Evolutionary conservation across 2,888 invertebrate genomes (phyloP), one percentile per base, ranked within the genome.

Genomic region (Rotaria socialis): DNA sequence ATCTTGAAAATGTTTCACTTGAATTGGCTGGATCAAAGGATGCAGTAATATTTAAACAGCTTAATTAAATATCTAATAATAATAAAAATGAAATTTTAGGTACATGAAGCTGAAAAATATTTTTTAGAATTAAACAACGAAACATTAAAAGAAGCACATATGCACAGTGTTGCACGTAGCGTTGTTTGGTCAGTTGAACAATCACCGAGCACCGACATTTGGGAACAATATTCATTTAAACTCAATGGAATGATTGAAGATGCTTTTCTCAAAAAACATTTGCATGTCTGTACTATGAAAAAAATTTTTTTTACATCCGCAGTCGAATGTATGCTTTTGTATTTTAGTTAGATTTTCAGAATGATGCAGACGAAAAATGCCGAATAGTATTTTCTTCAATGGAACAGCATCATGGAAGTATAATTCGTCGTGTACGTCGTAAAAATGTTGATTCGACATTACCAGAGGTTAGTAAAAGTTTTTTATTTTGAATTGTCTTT

Each of bases 201-300:
- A n/a, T n/a, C 7, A 35, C 41, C 67, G 1, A 80, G 35, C 2
- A 24, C 43, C 6, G 80, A n/a, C 24, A n/a, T 1, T 47, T 80
- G 80, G 80, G 80, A 80, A 80, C 80, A 80, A 14, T 80, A 80
- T 80, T 80, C 80, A 16, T 80, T 47, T 47, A 80, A 43, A 43
- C n/a, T 47, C 2, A 80, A 80, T n/a, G 80, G 47, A 47, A n/a
- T 47, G 11, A 80, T 80, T 80, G 80, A 80, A 80, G 80, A 80
- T 80, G 80, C 80, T 10, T 47, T 14, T 80, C 2, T 47, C 2
- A 80, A 80, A 24, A 80, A 80, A 47, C 47, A 11, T n/a, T 0
- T 0, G 11, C 1, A 80, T 24, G 80, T 80, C 47, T 27, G 67
- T 35, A 35, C 35, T 35, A 35, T 35, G 2, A 35, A 35, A 35